Percentiles rank a stretch among this genome's conserved stretches.
Evolutionary conservation across 2,113 vertebrate genomes (phyloP).

Genomic region (Gobius niger): DNA sequence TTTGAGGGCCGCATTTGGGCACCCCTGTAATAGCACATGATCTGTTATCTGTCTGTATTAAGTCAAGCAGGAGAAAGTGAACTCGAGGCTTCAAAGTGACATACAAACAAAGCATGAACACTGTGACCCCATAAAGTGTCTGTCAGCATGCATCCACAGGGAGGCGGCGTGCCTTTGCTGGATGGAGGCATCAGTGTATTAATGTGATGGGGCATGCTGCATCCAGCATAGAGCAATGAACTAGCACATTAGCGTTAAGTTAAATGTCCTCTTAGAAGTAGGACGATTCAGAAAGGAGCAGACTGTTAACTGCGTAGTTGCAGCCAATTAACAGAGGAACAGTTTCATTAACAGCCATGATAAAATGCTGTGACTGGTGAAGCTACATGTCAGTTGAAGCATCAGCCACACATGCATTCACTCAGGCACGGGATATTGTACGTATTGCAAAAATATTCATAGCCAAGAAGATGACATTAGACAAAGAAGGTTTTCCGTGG

Average conservation of each 20-base stretch:
- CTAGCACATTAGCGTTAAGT: constrained; percentile 28
- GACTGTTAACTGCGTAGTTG: constrained; percentile 24
- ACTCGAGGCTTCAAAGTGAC: constrained; percentile 24
- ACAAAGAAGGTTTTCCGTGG: constrained; percentile 29
- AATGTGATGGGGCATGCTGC: constrained; percentile 61
- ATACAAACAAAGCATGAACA: constrained; percentile 29
- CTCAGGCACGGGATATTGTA: constrained; percentile 40
- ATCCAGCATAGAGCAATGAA: constrained; percentile 17
- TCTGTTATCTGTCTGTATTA: background rate
- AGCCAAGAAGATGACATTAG: constrained; percentile 32
- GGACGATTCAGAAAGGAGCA: constrained; percentile 26
- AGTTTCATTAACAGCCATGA: constrained; percentile 24
- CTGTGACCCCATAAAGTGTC: constrained; percentile 19
- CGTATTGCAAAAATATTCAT: constrained; percentile 34
- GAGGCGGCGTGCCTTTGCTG: constrained; percentile 20
- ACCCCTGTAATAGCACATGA: background rate
- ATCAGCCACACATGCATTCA: constrained; percentile 64
- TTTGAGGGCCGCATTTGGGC: no score
- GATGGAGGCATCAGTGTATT: constrained; percentile 36
- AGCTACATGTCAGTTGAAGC: constrained; percentile 46
- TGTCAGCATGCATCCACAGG: constrained; percentile 57
- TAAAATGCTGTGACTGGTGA: constrained; percentile 28
- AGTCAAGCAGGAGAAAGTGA: constrained; percentile 26
- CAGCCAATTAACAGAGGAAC: constrained; percentile 37
- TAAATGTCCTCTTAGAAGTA: constrained; percentile 19